Evolutionary conservation across 2,113 vertebrate species (phyloP), one percentile per base, ranked within the genome.

Genomic region (Gnathonemus echidnorhynchus): DNA sequence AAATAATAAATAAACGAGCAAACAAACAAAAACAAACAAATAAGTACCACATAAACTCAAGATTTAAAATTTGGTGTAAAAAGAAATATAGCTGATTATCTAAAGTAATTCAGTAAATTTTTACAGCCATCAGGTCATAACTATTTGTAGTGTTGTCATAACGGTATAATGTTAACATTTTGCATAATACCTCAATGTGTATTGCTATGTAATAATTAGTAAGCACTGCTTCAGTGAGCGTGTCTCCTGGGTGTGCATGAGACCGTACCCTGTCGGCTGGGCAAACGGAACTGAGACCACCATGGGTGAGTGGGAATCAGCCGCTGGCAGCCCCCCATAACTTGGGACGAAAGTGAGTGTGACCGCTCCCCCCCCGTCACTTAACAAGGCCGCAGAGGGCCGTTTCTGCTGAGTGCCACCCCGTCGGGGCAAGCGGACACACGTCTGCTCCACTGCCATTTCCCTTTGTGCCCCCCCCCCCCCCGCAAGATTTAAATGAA

Each of bases 401-500:
- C 88, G 92, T 93, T 85, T 91, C 93, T 93, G 70, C 93, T 92
- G 93, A 95, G 93, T 95, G 93, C 94, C 93, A 94, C 94, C 91
- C 90, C 93, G 94, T 95, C 95, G 95, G 94, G 95, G 93, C 92
- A 92, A 95, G 94, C 93, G 95, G 95, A 95, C 95, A 96, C 95
- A 94, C 94, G 95, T 96, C 94, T 94, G 93, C 94, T 94, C 95
- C 93, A 93, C 93, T 92, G 93, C 93, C 92, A 85, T 90, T 90
- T 87, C 92, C 93, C 92, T 91, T 91, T 91, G 91, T 93, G 93
- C 35, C 35, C 35, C 35, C 35, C 94, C 93, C 92, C 93, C 94
- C 94, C 92, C 93, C 92, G 91, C 93, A 94, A 94, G 94, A 96
- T 95, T 96, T 96, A 96, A 96, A 95, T 95, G 96, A 96, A 96